These are phyloP conservation scores for Clepsis dumicolana DNA, from an alignment of 2,888 invertebrate species.

Conservation along the genomic window DNA sequence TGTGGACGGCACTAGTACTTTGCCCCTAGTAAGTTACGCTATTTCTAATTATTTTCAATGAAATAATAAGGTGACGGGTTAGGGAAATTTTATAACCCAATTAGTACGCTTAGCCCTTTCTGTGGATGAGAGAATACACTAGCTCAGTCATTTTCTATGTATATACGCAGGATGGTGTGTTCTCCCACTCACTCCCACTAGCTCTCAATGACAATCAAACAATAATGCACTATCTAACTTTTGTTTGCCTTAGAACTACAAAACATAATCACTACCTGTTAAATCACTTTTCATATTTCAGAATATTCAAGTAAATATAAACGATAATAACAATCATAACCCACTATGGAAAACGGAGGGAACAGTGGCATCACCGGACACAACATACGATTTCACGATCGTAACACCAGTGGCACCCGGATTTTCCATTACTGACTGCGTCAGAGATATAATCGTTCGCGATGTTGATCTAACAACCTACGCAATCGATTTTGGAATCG, in stretches of 20 bases:
- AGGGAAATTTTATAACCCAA: background rate
- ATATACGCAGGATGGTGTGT: no score
- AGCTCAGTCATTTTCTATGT: no score
- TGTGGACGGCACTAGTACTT: slow-evolving; percentile 52
- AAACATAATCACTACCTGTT: background rate
- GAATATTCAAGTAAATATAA: slow-evolving; percentile 68
- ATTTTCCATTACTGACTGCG: slow-evolving; percentile 70
- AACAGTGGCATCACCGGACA: slow-evolving; percentile 19
- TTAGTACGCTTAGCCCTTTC: no score
- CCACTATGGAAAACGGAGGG: slow-evolving; percentile 68
- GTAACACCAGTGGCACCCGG: slow-evolving; percentile 80
- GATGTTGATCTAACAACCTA: slow-evolving; percentile 85
- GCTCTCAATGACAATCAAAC: no score
- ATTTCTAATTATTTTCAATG: background rate
- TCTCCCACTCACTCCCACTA: no score
- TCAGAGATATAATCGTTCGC: slow-evolving; percentile 72
- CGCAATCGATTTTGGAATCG: slow-evolving; percentile 68
- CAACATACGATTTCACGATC: slow-evolving; percentile 68
- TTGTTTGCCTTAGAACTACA: no score
- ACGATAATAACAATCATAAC: slow-evolving; percentile 80
- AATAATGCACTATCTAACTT: no score
- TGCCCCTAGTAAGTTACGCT: slow-evolving; percentile 57
- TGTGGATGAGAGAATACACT: no score
- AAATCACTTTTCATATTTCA: slow-evolving; percentile 57
- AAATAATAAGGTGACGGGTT: no score